Evolutionary conservation across 2,797 vertebrate species (phyloP).

Genomic region (Menidia menidia): DNA sequence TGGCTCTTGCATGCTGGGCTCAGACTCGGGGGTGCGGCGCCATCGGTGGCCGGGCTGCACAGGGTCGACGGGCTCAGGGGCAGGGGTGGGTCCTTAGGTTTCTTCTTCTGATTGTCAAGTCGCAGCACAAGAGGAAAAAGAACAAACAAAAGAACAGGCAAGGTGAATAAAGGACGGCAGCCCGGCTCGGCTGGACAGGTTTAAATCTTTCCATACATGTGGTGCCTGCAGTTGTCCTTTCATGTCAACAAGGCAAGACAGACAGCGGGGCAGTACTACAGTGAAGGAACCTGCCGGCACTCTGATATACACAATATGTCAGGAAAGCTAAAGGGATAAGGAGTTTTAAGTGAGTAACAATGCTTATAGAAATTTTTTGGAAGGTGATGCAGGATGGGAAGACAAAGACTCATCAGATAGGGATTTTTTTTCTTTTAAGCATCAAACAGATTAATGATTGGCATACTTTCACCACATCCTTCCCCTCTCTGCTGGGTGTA

Average conservation of each 20-base stretch:
- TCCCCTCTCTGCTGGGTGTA: conserved; percentile 86
- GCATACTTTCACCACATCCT: conserved; percentile 90
- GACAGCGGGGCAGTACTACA: conserved; percentile 77
- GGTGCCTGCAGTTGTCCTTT: conserved; percentile 77
- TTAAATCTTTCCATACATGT: conserved; percentile 35
- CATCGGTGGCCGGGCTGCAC: conserved; percentile 82
- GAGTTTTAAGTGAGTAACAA: conserved; percentile 28
- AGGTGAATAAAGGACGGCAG: conserved; percentile 17
- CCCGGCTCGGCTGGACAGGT: conserved; percentile 29
- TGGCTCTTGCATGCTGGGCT: conserved; percentile 85
- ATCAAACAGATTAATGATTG: conserved; percentile 35
- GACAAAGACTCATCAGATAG: conserved; percentile 14
- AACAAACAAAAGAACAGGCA: neutral
- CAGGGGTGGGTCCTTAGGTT: conserved; percentile 86
- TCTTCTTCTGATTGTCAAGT: conserved; percentile 87
- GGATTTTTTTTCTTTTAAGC: no score
- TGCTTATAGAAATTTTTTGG: conserved; percentile 5
- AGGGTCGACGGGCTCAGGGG: conserved; percentile 74
- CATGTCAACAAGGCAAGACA: conserved; percentile 76
- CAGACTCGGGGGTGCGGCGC: conserved; percentile 77
- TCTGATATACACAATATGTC: conserved; percentile 48
- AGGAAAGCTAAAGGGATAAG: conserved; percentile 28
- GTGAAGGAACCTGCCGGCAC: conserved; percentile 77
- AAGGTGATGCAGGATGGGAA: conserved; percentile 4
- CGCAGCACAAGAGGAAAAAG: conserved; percentile 38